A percentile compares a stretch with the other conserved stretches of the same genome.
These are phyloP conservation scores for Cataglyphis hispanica DNA, from an alignment of 1,140 invertebrate species.

Conservation along the genomic window DNA sequence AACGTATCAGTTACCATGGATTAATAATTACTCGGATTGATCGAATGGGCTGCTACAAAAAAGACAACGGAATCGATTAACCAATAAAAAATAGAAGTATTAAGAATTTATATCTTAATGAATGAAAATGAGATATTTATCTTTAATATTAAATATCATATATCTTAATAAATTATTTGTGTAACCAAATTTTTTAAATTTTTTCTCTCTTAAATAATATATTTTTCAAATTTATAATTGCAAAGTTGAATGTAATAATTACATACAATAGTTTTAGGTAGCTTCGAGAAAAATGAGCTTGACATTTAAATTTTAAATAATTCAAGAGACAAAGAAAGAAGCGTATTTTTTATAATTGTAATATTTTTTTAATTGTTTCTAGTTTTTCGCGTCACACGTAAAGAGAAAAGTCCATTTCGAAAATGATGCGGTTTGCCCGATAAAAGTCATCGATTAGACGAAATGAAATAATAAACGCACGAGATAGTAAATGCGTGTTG, in stretches of 20 bases:
- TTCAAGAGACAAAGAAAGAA: not conserved
- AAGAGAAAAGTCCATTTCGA: not conserved
- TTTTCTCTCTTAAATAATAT: not conserved
- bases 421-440: not conserved
- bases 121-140: not conserved
- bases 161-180: not conserved
- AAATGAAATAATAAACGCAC: not conserved
- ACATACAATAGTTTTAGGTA: not conserved
- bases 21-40: slow-evolving; percentile 28
- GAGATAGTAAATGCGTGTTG: not conserved
- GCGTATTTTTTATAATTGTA: not conserved
- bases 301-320: not conserved
- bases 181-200: not conserved
- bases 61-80: not conserved
- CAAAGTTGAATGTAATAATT: not conserved
- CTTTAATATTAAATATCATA: not conserved
- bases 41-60: not conserved
- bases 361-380: not conserved
- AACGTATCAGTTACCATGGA: not conserved
- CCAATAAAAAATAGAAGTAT: not conserved
- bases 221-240: not conserved
- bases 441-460: not conserved
- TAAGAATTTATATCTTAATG: not conserved
- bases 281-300: not conserved
- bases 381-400: not conserved